Evolutionary conservation across 2,113 vertebrate genomes (phyloP), one percentile per base, ranked within the genome.

Genomic region (Callocephalon fimbriatum): DNA sequence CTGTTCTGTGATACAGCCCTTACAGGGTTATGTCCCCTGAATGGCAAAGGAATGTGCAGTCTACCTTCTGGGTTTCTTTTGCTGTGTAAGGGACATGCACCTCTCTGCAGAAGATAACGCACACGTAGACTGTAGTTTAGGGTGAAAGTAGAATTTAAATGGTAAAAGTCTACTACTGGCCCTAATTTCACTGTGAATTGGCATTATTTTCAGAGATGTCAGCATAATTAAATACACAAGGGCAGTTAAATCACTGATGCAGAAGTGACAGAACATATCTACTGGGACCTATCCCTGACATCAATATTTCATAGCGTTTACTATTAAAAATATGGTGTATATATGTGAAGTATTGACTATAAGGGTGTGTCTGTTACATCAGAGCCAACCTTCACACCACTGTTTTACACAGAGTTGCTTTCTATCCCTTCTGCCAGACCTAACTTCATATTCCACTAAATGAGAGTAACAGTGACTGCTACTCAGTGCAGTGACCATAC

Each of bases 401-500:
- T 47, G 16, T 65, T 92, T 92, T 35, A 68, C 31, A 42, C 0
- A 44, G 58, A 88, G 47, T 38, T 86, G 63, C 7, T 38, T 10
- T 32, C 40, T 62, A 37, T 31, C 53, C 63, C 13, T 37, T 70
- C 1, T 6, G 47, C n/a, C 56, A 47, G 22, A 35, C 4, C 32
- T 42, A 74, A 35, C 3, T 61, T 54, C 31, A 4, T 15, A 10
- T 10, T 61, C 25, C 15, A 56, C 35, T n/a, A 19, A 67, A 68
- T 7, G 25, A 58, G 11, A 7, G 27, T 45, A 38, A 23, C 23
- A 58, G 70, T 37, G 45, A 27, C 17, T 2, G 15, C 48, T 15
- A 29, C 1, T 6, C 58, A 40, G 40, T 6, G 23, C 58, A 42
- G 67, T 15, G 26, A 47, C 27, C 4, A 0, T 2, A 15, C 3